Base-by-base conservation (phyloP, 2,888 invertebrate genomes). In the Polydrusus tereticollis region DNA sequence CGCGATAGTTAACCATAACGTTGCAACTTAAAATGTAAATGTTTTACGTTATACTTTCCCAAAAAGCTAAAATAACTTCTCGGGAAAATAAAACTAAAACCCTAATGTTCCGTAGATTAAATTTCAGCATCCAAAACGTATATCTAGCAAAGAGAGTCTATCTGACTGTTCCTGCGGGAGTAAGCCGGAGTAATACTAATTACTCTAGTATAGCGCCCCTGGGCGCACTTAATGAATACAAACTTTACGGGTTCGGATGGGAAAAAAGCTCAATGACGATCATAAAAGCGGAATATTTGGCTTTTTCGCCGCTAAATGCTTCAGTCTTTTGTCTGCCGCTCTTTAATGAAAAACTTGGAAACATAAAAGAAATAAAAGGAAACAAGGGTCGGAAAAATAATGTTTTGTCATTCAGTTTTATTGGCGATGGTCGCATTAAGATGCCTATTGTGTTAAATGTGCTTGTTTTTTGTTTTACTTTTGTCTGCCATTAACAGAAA, bases 191-290 rank as follows among this genome's bases (percentile, higher is more conserved):
- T 71, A 74, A 74, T 74, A 71, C 71, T 74, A 74, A 73, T 73
- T 73, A 73, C 70, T 70, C 62, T 70, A 58, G 38, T 57, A 73
- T 55, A 57, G 58, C 47, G 55, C 74, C 71, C 74, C 62, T 58
- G 74, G 74, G 74, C 68, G 47, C 68, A 67, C 71, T 74, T 74
- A 74, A 74, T 71, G 74, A 71, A 74, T 74, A 74, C 71, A 71
- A 71, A 74, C 67, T 74, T 70, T 66, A 67, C 50, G 45, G 65
- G 47, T 58, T 63, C 57, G 47, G 62, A 47, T 57, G 21, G 20
- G 63, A 66, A 64, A 71, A 72, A 67, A 67, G 47, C 52, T 69
- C 65, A 69, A 69, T 64, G 73, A 52, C 65, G 52, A 69, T 69
- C 65, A 69, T 65, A 73, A 73, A 73, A 73, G 52, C 29, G 16